Conservation (phyloP, 2,113 vertebrate genomes). For the Neotragus moschatus region DNA sequence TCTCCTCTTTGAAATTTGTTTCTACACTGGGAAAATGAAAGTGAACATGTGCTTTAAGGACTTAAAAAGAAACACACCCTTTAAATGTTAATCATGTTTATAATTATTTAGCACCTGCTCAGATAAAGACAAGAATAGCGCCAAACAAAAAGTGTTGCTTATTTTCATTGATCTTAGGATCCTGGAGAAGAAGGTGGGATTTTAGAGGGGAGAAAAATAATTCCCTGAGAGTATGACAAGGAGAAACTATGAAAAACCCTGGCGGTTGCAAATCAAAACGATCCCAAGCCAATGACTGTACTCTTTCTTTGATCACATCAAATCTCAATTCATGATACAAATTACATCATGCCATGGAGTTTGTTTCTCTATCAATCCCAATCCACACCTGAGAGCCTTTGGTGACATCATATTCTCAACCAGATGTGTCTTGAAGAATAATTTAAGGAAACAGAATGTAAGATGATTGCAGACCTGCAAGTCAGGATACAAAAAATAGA, state of each 20-base stretch:
- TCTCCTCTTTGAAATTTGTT: slow-evolving; percentile 25
- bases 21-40: not conserved
- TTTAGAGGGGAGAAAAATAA: not conserved
- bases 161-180: not conserved
- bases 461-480: not conserved
- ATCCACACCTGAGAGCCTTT: not conserved
- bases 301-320: not conserved
- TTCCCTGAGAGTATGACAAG: not conserved
- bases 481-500: not conserved
- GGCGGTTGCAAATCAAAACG: not conserved
- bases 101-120: slow-evolving; percentile 36
- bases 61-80: not conserved
- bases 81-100: slow-evolving; percentile 33
- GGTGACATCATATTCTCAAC: not conserved
- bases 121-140: not conserved
- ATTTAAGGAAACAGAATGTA: not conserved
- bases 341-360: not conserved
- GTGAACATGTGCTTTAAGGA: not conserved
- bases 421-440: not conserved
- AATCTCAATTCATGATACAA: not conserved
- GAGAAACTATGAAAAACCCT: not conserved
- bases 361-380: not conserved
- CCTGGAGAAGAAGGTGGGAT: not conserved
- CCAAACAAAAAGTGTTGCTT: not conserved
- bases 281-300: not conserved